A percentile compares a stretch with the other conserved stretches of the same genome.
Conservation (phyloP, 2,888 invertebrate genomes). For the Cacoxenus indagator region DNA sequence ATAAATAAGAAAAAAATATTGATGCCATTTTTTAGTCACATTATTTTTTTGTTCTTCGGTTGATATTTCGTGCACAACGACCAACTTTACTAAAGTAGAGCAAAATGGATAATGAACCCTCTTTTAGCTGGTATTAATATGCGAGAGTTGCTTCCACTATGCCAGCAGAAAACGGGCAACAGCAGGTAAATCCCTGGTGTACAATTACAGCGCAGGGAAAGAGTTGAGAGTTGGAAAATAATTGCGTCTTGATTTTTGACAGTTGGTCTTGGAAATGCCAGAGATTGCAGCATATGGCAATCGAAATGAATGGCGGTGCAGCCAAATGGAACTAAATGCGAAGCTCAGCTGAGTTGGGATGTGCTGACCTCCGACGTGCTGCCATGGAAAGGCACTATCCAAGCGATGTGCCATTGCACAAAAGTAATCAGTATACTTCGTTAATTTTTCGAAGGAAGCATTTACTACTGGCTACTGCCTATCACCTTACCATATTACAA, state of each 20-base stretch:
- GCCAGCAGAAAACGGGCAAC: neutral
- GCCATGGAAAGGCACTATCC: no score
- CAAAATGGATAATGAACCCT: conserved; percentile 49
- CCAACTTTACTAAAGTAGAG: conserved; percentile 43
- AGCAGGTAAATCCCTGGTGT: conserved; percentile 40
- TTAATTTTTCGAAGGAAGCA: no score
- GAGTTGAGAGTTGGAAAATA: conserved; percentile 41
- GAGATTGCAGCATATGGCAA: conserved; percentile 13
- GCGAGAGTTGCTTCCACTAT: conserved; percentile 45
- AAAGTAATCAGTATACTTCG: neutral
- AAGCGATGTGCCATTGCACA: neutral
- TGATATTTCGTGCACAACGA: conserved; percentile 35
- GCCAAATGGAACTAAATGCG: conserved; percentile 26
- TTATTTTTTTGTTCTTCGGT: neutral
- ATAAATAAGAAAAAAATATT: neutral
- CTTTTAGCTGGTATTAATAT: conserved; percentile 56
- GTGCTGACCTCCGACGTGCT: conserved; percentile 27
- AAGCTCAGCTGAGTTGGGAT: conserved; percentile 7
- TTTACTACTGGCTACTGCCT: no score
- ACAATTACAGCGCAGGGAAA: conserved; percentile 18
- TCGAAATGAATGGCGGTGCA: conserved; percentile 10
- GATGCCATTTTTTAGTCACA: neutral
- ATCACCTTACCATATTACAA: no score
- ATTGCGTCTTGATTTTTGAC: conserved; percentile 30
- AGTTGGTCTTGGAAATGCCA: neutral